These are phyloP conservation scores for Halcyon badia DNA, from an alignment of 2,797 vertebrate species.

Conservation along the genomic window DNA sequence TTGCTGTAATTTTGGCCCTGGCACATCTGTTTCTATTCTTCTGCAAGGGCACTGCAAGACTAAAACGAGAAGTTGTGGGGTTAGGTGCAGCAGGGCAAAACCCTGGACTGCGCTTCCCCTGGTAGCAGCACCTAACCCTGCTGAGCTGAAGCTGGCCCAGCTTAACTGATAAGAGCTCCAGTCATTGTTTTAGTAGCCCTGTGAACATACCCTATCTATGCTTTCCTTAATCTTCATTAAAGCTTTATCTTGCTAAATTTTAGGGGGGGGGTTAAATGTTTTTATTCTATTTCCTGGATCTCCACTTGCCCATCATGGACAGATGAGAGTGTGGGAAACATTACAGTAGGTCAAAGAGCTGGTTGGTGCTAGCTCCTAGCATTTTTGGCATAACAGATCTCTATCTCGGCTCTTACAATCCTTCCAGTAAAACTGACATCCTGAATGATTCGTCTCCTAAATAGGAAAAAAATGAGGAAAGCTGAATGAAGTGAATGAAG, in stretches of 20 bases:
- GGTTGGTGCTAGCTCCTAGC: neutral
- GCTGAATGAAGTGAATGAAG: neutral
- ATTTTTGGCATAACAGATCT: constrained; percentile 34
- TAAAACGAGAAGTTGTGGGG: neutral
- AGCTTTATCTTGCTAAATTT: neutral
- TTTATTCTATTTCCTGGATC: neutral
- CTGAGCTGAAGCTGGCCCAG: neutral
- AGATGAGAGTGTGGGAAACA: neutral
- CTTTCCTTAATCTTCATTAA: neutral
- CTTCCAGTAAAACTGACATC: constrained; percentile 8
- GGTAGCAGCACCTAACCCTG: neutral
- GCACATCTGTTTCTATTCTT: neutral
- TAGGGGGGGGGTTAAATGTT: fast-evolving
- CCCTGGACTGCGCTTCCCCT: fast-evolving
- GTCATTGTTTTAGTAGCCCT: neutral
- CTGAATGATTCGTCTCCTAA: constrained; percentile 1
- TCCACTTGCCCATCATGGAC: neutral
- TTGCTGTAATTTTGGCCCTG: neutral
- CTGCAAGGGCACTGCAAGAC: neutral
- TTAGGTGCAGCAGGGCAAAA: neutral
- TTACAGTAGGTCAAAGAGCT: neutral
- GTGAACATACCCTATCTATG: neutral
- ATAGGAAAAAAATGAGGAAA: neutral
- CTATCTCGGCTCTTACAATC: neutral
- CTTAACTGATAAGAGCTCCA: neutral